Percentiles rank a stretch among this genome's conserved stretches.
phyloP scores from a whole-genome alignment of 23 tunicate genomes.

The Halocynthia roretzi region DNA sequence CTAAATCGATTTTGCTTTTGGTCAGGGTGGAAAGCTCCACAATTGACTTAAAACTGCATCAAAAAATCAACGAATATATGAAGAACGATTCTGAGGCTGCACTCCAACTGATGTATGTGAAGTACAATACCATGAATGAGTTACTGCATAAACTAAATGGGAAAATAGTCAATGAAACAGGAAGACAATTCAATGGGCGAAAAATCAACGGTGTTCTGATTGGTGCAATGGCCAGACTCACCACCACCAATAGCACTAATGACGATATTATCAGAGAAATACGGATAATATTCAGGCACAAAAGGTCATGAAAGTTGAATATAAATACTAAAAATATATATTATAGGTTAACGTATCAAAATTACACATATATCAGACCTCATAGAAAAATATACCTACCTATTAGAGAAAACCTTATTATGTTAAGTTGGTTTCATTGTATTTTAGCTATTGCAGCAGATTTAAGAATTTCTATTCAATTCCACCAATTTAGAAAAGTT shows the following conservation, averaged over 20 bases:
- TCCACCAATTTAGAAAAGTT: slow-evolving; percentile 11
- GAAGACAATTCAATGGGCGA: slow-evolving; percentile 42
- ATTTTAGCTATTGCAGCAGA: too few species aligned
- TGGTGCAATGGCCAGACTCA: slow-evolving; percentile 36
- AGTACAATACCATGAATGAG: slow-evolving; percentile 32
- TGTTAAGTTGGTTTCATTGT: too few species aligned
- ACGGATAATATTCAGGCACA: slow-evolving; percentile 46
- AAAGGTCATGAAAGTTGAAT: slow-evolving; percentile 29
- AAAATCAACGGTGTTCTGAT: slow-evolving; percentile 66
- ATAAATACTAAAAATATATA: neutral
- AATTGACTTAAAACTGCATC: neutral
- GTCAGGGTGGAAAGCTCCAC: slow-evolving; percentile 20
- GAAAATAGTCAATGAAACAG: slow-evolving; percentile 12
- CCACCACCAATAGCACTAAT: slow-evolving; percentile 7
- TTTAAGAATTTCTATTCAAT: neutral
- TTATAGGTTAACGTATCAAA: neutral
- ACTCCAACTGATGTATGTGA: slow-evolving; percentile 30
- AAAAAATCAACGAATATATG: neutral
- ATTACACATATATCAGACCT: neutral
- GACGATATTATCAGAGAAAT: slow-evolving; percentile 25
- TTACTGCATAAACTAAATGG: slow-evolving; percentile 25
- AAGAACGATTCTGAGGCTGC: neutral
- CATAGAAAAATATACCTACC: too few species aligned
- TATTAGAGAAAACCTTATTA: too few species aligned
- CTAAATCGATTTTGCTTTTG: neutral